Percentiles rank a stretch among this genome's conserved stretches.
phyloP scores from a whole-genome alignment of 2,888 invertebrate species.

The Luperina testacea region DNA sequence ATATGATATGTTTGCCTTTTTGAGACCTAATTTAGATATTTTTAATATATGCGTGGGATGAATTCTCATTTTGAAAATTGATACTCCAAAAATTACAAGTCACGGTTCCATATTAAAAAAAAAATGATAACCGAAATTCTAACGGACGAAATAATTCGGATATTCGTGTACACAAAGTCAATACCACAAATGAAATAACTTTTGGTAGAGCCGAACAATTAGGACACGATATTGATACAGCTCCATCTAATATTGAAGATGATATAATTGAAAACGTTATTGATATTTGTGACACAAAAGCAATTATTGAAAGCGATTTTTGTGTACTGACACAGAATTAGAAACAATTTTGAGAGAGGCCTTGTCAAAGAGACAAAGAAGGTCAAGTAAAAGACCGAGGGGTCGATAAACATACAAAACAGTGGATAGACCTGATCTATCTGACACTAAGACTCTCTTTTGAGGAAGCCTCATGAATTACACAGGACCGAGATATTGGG shows the following conservation, averaged over 20 bases:
- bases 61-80: not conserved
- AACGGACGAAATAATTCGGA: constrained; percentile 22
- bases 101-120: not conserved
- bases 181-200: constrained; percentile 54
- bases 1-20: not conserved
- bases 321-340: constrained; percentile 7
- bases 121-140: not conserved
- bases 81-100: not conserved
- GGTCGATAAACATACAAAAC: not conserved
- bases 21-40: not conserved
- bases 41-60: not conserved
- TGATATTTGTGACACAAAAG: constrained; percentile 30
- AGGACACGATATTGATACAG: constrained; percentile 37
- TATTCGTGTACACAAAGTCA: constrained; percentile 35
- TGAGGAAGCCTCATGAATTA: not conserved
- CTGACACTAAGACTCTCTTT: accelerated
- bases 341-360: not conserved
- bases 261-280: constrained; percentile 25
- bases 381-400: not conserved
- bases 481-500: not conserved
- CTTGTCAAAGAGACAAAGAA: not conserved
- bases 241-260: constrained; percentile 24
- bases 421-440: accelerated
- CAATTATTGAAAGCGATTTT: constrained; percentile 6
- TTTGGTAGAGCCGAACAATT: constrained; percentile 46